These are phyloP conservation scores for Hypselothyrea guttata DNA, from an alignment of 2,888 invertebrate species.

Conservation along the genomic window DNA sequence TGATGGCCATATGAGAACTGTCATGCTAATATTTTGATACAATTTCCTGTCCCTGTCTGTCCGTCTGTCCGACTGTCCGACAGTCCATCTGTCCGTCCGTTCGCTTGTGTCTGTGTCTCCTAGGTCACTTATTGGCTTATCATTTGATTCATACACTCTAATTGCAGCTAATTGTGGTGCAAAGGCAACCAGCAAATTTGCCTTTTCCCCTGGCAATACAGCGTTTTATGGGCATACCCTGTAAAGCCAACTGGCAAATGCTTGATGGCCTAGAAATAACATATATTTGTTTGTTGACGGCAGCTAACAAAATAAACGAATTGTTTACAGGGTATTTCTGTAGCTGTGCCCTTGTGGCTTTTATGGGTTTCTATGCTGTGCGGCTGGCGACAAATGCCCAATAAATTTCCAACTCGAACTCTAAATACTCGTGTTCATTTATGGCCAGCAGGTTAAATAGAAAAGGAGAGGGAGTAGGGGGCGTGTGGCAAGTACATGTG, in stretches of 20 bases:
- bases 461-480: background rate
- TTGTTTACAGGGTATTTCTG: conserved; percentile 5
- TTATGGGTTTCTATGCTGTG: conserved; percentile 26
- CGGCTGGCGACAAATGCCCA: conserved; percentile 32
- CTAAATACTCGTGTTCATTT: conserved; percentile 13
- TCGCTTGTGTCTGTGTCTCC: background rate
- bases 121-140: conserved; percentile 7
- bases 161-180: conserved; percentile 47
- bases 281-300: too few relatives aligned
- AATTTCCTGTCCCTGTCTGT: too few relatives aligned
- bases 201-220: conserved; percentile 15
- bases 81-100: background rate
- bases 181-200: conserved; percentile 36
- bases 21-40: too few relatives aligned
- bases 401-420: conserved; percentile 40
- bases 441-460: conserved; percentile 16
- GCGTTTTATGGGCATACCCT: conserved; percentile 13
- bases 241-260: too few relatives aligned
- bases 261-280: too few relatives aligned
- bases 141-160: conserved; percentile 31
- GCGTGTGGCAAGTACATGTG: conserved; percentile 40
- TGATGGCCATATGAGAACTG: too few relatives aligned
- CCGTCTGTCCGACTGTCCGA: too few relatives aligned
- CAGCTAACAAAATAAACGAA: too few relatives aligned
- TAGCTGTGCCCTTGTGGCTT: background rate